These are phyloP conservation scores for Bombyx mandarina DNA, from an alignment of 1,140 invertebrate species.

Conservation along the genomic window DNA sequence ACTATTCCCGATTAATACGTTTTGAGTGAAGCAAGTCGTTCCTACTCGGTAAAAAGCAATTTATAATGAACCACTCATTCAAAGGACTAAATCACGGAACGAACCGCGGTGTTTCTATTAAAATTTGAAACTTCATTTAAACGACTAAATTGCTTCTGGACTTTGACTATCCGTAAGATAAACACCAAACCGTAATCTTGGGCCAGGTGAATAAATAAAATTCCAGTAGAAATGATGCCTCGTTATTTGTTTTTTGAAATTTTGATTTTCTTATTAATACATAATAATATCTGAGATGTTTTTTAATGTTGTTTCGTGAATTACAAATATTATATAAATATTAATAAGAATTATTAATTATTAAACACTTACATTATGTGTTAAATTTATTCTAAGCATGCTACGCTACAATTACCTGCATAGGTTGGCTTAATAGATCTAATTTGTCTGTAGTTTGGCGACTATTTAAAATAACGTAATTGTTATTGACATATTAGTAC, in stretches of 20 bases:
- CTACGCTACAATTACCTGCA: background rate
- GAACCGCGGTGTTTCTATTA: constrained; percentile 46
- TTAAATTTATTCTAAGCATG: no score
- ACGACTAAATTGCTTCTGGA: constrained; percentile 61
- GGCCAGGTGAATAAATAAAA: constrained; percentile 38
- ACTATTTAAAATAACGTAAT: constrained; percentile 2
- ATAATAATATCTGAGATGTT: no score
- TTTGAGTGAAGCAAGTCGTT: no score
- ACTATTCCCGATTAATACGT: no score
- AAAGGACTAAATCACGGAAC: constrained; percentile 47
- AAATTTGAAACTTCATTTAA: constrained; percentile 66
- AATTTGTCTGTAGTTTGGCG: constrained; percentile 5
- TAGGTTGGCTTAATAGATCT: background rate
- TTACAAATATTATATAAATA: no score
- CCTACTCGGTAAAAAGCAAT: constrained; percentile 42
- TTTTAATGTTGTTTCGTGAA: no score
- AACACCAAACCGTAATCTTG: constrained; percentile 48
- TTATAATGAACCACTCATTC: constrained; percentile 52
- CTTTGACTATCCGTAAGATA: constrained; percentile 55
- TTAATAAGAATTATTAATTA: no score
- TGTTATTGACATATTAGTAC: background rate
- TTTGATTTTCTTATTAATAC: background rate
- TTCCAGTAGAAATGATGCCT: constrained; percentile 3
- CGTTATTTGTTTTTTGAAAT: background rate
- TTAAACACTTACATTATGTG: no score